phyloP scores from a whole-genome alignment of 2,797 vertebrate species.

The Coregonus ussuriensis region DNA sequence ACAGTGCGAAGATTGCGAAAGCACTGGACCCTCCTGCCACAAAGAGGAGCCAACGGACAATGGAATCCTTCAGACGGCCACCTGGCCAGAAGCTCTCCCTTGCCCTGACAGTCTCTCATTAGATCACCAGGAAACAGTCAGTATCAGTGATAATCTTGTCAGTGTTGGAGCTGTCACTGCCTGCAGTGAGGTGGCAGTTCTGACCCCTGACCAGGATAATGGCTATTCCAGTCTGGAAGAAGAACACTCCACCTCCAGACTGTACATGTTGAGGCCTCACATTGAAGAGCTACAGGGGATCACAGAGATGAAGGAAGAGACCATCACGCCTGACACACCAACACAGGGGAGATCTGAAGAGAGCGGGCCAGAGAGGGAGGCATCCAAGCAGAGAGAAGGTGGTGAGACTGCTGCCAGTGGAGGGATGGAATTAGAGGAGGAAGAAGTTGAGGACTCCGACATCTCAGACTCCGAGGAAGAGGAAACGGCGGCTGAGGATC shows the following conservation, averaged over 20 bases:
- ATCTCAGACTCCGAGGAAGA: slow-evolving; percentile 22
- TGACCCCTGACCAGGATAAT: slow-evolving; percentile 82
- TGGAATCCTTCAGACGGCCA: slow-evolving; percentile 36
- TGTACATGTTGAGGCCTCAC: slow-evolving; percentile 26
- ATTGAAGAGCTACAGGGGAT: slow-evolving; percentile 17
- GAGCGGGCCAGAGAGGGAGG: slow-evolving; percentile 19
- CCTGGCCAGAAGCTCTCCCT: slow-evolving; percentile 42
- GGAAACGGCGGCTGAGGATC: background rate
- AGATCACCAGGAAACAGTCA: slow-evolving; percentile 20
- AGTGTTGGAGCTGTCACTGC: slow-evolving; percentile 34
- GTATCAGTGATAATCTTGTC: slow-evolving; percentile 24
- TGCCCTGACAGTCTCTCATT: slow-evolving; percentile 38
- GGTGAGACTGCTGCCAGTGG: slow-evolving; percentile 5
- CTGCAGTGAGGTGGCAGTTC: slow-evolving; percentile 46
- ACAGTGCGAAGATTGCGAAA: slow-evolving; percentile 53
- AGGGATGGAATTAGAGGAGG: background rate
- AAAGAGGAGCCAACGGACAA: slow-evolving; percentile 55
- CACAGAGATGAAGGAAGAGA: slow-evolving; percentile 10
- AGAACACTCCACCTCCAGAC: slow-evolving; percentile 67
- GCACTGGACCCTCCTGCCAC: slow-evolving; percentile 56
- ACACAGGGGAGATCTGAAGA: background rate
- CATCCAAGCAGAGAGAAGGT: background rate
- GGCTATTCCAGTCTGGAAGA: slow-evolving; percentile 93
- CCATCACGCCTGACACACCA: background rate
- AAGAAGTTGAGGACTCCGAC: slow-evolving; percentile 19